A percentile compares a stretch with the other conserved stretches of the same genome.
Conservation (phyloP, 2,797 vertebrate species). For the Mormyrops boulengeri region DNA sequence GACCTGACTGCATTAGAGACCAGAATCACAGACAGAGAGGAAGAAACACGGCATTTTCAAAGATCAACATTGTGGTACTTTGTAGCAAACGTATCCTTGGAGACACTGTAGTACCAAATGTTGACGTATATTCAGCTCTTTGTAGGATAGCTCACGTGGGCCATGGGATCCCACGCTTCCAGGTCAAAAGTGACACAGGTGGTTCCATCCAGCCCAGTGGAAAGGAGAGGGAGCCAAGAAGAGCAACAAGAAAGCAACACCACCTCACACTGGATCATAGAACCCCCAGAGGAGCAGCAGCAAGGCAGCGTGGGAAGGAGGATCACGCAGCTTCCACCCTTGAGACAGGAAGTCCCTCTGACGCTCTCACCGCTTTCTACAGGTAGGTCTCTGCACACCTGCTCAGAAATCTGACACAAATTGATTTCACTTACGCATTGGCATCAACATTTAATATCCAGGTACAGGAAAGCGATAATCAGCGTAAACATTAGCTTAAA, state of each 20-base stretch:
- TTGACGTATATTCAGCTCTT: not conserved
- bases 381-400: conserved; percentile 44
- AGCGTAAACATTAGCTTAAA: not conserved
- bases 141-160: not conserved
- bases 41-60: not conserved
- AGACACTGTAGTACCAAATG: not conserved
- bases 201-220: conserved; percentile 51
- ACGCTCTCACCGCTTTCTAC: conserved; percentile 31
- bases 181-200: conserved; percentile 67
- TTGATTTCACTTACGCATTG: not conserved
- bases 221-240: conserved; percentile 5
- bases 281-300: conserved; percentile 36
- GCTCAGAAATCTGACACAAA: not conserved
- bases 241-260: conserved; percentile 12
- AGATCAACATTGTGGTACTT: not conserved
- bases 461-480: not conserved
- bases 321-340: conserved; percentile 39
- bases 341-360: conserved; percentile 40
- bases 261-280: conserved; percentile 42
- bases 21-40: not conserved
- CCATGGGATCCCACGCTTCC: conserved; percentile 71
- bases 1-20: not conserved
- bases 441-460: not conserved
- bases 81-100: not conserved
- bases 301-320: conserved; percentile 33